These are phyloP conservation scores for Lepidurus apus DNA, from an alignment of 1,140 invertebrate genomes.

Conservation along the genomic window DNA sequence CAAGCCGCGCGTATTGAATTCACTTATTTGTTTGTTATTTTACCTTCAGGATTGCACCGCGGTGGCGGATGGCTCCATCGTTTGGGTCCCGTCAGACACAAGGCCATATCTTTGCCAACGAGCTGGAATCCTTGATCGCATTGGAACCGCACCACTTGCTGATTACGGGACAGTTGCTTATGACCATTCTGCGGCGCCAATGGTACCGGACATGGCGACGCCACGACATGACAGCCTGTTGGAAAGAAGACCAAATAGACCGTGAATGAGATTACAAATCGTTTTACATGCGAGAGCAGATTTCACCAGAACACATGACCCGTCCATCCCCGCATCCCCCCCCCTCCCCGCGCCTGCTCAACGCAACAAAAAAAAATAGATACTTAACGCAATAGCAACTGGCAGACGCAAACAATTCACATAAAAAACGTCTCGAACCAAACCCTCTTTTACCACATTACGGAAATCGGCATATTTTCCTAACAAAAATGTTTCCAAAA, in stretches of 20 bases:
- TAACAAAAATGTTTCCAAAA: not conserved
- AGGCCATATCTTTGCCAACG: conserved; percentile 8
- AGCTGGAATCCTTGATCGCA: conserved; percentile 10
- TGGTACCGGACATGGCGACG: conserved; percentile 6
- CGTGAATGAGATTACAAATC: conserved; percentile 22
- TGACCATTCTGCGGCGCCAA: not conserved
- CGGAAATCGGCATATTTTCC: conserved; percentile 3
- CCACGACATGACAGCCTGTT: conserved; percentile 8
- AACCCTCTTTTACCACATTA: not conserved
- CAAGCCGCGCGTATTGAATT: not conserved
- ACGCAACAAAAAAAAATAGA: not conserved
- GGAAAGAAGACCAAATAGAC: not conserved
- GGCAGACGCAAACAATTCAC: conserved; percentile 10
- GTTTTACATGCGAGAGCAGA: not conserved
- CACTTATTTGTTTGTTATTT: not conserved
- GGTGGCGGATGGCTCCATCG: conserved; percentile 16
- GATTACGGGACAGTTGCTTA: conserved; percentile 11
- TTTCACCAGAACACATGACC: conserved; percentile 5
- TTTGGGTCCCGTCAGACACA: conserved; percentile 8
- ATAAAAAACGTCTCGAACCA: not conserved
- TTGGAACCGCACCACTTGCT: conserved; percentile 17
- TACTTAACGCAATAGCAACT: not conserved
- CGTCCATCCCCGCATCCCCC: not conserved
- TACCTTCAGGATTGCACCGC: conserved; percentile 1
- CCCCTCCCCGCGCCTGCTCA: not conserved